Conservation (phyloP, 2,888 invertebrate genomes). For the Phania funesta region DNA sequence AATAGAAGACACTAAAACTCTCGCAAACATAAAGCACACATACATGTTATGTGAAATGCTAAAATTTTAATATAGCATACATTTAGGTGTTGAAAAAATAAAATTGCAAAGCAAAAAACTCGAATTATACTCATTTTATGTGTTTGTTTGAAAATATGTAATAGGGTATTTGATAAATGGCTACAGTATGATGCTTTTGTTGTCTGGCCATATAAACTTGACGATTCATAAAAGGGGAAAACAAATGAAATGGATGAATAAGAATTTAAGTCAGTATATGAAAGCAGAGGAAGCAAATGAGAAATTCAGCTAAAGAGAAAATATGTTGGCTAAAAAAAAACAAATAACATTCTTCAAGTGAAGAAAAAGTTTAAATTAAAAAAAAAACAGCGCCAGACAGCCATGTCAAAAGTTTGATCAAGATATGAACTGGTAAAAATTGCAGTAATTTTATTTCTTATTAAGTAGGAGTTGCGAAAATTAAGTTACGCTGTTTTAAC, state of each 20-base stretch:
- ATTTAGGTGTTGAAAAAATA: constrained; percentile 47
- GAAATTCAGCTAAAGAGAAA: neutral
- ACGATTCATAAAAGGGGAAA: constrained; percentile 9
- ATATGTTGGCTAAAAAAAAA: too few relatives aligned
- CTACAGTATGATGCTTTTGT: constrained; percentile 32
- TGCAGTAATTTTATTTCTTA: too few relatives aligned
- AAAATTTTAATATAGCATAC: constrained; percentile 34
- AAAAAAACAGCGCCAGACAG: too few relatives aligned
- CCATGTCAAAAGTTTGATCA: too few relatives aligned
- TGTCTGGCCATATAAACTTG: constrained; percentile 47
- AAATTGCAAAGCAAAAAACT: neutral
- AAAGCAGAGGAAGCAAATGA: neutral
- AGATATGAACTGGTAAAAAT: too few relatives aligned
- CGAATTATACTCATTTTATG: neutral
- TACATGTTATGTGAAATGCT: neutral
- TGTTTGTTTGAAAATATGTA: neutral
- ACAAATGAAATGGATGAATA: constrained; percentile 6
- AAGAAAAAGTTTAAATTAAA: too few relatives aligned
- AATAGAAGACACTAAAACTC: neutral
- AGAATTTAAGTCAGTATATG: neutral
- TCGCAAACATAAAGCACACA: neutral
- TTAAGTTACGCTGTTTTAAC: too few relatives aligned
- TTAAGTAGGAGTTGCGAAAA: too few relatives aligned
- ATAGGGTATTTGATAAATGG: constrained; percentile 21
- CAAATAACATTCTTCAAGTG: too few relatives aligned